Evolutionary conservation across 2,888 invertebrate genomes (phyloP).

Genomic region (Tuta absoluta): DNA sequence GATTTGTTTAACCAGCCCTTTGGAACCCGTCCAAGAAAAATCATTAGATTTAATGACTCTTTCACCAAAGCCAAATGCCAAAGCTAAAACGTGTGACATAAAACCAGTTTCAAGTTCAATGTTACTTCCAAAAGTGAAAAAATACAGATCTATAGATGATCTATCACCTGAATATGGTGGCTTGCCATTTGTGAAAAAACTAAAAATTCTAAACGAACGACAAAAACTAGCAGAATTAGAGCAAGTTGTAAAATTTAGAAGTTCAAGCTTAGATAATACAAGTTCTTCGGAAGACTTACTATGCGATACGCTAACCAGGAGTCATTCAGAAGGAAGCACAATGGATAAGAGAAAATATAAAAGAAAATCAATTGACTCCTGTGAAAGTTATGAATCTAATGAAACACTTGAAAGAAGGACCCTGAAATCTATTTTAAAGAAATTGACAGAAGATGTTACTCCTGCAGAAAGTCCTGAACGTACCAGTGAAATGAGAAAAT

Average conservation of each 20-base stretch:
- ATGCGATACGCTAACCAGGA: conserved; percentile 84
- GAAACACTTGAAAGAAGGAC: conserved; percentile 91
- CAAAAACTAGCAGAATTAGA: conserved; percentile 92
- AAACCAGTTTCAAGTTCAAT: conserved; percentile 49
- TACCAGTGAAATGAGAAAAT: conserved; percentile 83
- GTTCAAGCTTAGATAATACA: conserved; percentile 89
- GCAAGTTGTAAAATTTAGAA: conserved; percentile 87
- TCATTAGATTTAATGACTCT: conserved; percentile 70
- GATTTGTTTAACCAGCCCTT: conserved; percentile 69
- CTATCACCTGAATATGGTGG: conserved; percentile 93
- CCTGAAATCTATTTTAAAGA: conserved; percentile 92
- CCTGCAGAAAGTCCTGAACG: conserved; percentile 73
- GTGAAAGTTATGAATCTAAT: conserved; percentile 81
- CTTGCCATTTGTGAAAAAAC: conserved; percentile 92
- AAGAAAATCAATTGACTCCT: conserved; percentile 68
- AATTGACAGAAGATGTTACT: conserved; percentile 86
- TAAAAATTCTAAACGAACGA: conserved; percentile 93
- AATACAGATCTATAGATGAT: conserved; percentile 92
- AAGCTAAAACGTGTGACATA: conserved; percentile 50
- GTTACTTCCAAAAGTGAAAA: conserved; percentile 79
- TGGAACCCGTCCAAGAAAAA: conserved; percentile 74
- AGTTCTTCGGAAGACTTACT: conserved; percentile 82
- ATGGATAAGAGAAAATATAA: conserved; percentile 82
- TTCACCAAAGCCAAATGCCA: conserved; percentile 61
- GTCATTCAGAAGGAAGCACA: conserved; percentile 90